Base-by-base conservation (phyloP, 1,140 invertebrate genomes). In the Lasioglossum albipes region DNA sequence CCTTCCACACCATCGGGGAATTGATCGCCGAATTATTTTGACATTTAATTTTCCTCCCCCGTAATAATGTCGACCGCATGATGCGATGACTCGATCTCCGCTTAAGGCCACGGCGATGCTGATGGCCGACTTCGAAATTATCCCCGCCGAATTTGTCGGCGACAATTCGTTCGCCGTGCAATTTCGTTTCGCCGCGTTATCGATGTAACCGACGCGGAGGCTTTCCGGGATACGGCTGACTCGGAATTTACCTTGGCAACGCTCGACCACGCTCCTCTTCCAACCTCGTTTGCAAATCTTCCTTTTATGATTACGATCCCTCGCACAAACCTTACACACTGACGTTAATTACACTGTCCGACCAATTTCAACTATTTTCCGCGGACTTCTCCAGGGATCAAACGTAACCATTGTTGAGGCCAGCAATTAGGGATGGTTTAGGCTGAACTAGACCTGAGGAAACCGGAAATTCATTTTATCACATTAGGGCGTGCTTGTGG, bases 1-100 rank as follows among this genome's bases (percentile, higher is more conserved):
- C 36, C 36, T 5, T 5, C 36, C 36, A 36, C 27, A 36, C 36
- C 36, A 36, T 73, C 54, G n/a, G 45, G 31, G 31, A 82, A 85
- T 85, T 85, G 84, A 85, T 85, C 83, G 83, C 77, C 67, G 79
- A 79, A 78, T 85, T 85, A 84, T 84, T 85, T 85, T 82, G 84
- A 85, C 84, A 84, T 85, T 85, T 84, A 84, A 84, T 85, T 84
- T 84, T 78, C 83, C 36, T 5, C 36, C 36, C 36, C 36, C 74
- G 66, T 78, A 73, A 84, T 84, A 72, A 70, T 82, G 59, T 61
- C 83, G 65, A 27, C 49, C 61, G 67, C 78, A 59, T 62, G 65
- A n/a, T n/a, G 73, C 84, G 81, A 76, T 69, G 67, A 57, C 68
- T 54, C 76, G 72, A 81, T 67, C 64, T 64, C 59, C 65, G 59